Percentiles rank a stretch among this genome's conserved stretches.
Evolutionary conservation across 2,113 vertebrate genomes (phyloP).

Genomic region (Pteruthius melanotis): DNA sequence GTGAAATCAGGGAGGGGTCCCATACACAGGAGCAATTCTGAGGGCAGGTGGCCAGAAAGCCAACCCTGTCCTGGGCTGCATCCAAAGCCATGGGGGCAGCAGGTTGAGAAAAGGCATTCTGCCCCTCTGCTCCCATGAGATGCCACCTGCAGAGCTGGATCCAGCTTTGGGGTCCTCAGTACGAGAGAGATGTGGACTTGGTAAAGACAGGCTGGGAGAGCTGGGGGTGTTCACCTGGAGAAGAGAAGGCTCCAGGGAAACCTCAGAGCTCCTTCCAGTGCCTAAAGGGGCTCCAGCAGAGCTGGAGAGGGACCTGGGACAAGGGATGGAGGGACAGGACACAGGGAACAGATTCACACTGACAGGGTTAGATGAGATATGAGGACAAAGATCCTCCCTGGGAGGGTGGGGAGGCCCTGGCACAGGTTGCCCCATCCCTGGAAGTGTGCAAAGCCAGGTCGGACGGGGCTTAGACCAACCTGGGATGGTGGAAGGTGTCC

Average conservation of each 20-base stretch:
- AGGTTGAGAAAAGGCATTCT: not conserved
- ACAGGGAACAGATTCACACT: rapidly evolving
- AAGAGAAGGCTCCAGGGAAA: not conserved
- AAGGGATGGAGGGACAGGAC: not conserved
- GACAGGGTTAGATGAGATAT: not conserved
- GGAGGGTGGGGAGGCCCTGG: not conserved
- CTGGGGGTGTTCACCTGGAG: not conserved
- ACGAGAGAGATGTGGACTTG: rapidly evolving
- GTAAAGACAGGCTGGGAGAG: not conserved
- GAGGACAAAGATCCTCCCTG: not conserved
- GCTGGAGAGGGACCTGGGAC: not conserved
- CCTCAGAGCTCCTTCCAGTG: rapidly evolving
- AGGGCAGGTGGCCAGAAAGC: not conserved
- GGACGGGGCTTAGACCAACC: rapidly evolving
- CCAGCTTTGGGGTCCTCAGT: not conserved
- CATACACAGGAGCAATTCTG: not conserved
- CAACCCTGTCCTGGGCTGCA: not conserved
- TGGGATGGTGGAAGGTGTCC: not conserved
- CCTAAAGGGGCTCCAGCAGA: not conserved
- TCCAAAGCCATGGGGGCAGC: not conserved
- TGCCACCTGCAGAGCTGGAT: not conserved
- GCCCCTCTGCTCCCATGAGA: not conserved
- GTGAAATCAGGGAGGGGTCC: not conserved
- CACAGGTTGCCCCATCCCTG: not conserved
- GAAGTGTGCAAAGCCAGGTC: not conserved